Base-by-base conservation (phyloP, 2,888 invertebrate species). In the Camponotus fellah region DNA sequence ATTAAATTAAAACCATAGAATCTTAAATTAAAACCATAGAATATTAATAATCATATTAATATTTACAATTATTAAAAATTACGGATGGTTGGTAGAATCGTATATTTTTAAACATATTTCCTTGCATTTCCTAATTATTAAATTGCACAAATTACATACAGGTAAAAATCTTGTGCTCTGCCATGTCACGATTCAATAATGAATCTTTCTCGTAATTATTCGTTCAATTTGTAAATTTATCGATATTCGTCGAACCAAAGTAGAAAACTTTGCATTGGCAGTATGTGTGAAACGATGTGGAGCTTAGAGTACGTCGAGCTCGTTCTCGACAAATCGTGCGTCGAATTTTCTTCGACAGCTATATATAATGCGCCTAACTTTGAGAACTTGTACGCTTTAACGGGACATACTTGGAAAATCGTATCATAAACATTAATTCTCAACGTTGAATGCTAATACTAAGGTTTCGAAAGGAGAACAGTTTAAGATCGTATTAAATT, bases 351-450 rank as follows among this genome's bases (percentile, higher is more conserved):
- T 74, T 76, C 21, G 68, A 43, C 75, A 53, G 69, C 60, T 74
- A 84, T 88, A 65, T 21, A 84, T 75, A 85, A 86, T 77, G 80
- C 79, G 21, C 37, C 69, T 53, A 60, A 64, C 26, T 32, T 40
- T n/a, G 37, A 62, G 21, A 46, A 12, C 2, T 12, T n/a, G 10
- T 17, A 68, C 14, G 43, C 21, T 79, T 79, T 71, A 71, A 69
- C n/a, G 69, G 82, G 68, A 43, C 72, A 26, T 83, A 69, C 82
- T 79, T 84, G 80, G 79, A 75, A 87, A 85, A 81, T 83, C 86
- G 64, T 69, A 72, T 83, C 85, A 83, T 89, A 89, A 88, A 86
- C 86, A 84, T 87, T 89, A 83, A 89, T 89, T 88, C 85, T 68
- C 84, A 62, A 66, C 74, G 71, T 37, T 60, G 68, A 83, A 79